Percentiles rank a stretch among this genome's conserved stretches.
Evolutionary conservation across 2,113 vertebrate genomes (phyloP).

Genomic region (Sander lucioperca): DNA sequence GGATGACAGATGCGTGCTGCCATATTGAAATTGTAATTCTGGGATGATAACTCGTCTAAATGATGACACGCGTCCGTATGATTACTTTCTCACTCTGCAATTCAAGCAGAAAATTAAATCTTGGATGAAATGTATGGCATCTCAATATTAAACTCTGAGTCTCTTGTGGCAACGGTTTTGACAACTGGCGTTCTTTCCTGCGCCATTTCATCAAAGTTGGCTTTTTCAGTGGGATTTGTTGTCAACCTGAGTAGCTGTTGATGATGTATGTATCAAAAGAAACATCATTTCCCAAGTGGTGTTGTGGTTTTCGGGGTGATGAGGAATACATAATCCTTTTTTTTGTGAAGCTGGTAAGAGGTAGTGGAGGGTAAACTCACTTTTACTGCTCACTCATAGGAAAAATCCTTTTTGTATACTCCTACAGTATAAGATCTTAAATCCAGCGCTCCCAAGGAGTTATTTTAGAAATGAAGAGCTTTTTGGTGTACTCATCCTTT

Average conservation of each 20-base stretch:
- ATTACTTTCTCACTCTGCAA: slow-evolving; percentile 65
- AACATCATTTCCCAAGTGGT: slow-evolving; percentile 25
- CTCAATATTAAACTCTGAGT: slow-evolving; percentile 32
- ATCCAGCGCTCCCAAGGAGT: not conserved
- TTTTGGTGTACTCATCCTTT: slow-evolving; percentile 5
- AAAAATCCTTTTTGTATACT: slow-evolving; percentile 21
- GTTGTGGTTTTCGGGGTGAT: slow-evolving; percentile 17
- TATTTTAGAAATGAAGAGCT: slow-evolving; percentile 5
- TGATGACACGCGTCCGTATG: slow-evolving; percentile 33
- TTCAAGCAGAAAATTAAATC: slow-evolving; percentile 73
- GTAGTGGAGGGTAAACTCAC: slow-evolving; percentile 15
- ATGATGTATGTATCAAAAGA: slow-evolving; percentile 39
- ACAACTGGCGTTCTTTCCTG: slow-evolving; percentile 21
- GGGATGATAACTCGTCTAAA: slow-evolving; percentile 63
- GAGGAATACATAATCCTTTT: slow-evolving; percentile 35
- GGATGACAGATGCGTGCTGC: slow-evolving; percentile 55
- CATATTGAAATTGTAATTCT: slow-evolving; percentile 68
- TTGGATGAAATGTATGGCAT: slow-evolving; percentile 49
- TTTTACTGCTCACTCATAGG: slow-evolving; percentile 19
- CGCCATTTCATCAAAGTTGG: slow-evolving; percentile 7
- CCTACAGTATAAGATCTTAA: slow-evolving; percentile 21
- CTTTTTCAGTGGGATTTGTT: slow-evolving; percentile 33
- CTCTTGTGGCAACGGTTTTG: slow-evolving; percentile 44
- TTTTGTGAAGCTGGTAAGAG: slow-evolving; percentile 31
- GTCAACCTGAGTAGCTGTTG: slow-evolving; percentile 35